Evolutionary conservation across 1,140 invertebrate species (phyloP).

Genomic region (Bombus sylvicola): DNA sequence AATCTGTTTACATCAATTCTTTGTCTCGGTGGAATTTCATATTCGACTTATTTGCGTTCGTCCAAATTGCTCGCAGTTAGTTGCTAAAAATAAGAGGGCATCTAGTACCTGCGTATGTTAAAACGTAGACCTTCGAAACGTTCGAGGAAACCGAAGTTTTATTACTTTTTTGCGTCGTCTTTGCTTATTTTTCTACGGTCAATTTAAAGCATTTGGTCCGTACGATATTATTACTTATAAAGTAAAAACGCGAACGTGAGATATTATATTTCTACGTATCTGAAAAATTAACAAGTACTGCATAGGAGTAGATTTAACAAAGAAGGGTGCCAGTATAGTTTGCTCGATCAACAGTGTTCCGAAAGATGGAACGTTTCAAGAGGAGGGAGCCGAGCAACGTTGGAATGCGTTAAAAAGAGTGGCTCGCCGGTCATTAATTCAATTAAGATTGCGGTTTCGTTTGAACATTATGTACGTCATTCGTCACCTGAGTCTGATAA

Average conservation of each 20-base stretch:
- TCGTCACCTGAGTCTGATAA: constrained; percentile 9
- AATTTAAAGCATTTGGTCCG: too few relatives aligned
- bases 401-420: not conserved
- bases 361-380: not conserved
- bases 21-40: too few relatives aligned
- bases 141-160: not conserved
- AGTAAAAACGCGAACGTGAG: too few relatives aligned
- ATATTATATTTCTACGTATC: too few relatives aligned
- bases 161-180: too few relatives aligned
- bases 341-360: not conserved
- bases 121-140: too few relatives aligned
- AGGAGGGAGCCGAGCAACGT: too few relatives aligned
- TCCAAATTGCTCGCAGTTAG: not conserved
- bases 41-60: not conserved
- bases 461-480: not conserved
- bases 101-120: not conserved
- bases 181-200: too few relatives aligned
- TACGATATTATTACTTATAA: too few relatives aligned
- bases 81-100: not conserved
- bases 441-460: constrained; percentile 18
- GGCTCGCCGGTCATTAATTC: not conserved
- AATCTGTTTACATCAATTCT: too few relatives aligned
- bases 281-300: too few relatives aligned
- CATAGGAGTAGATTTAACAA: not conserved
- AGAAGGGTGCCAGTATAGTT: not conserved